phyloP scores from a whole-genome alignment of 1,140 invertebrate genomes.

The Armadillidium nasatum region DNA sequence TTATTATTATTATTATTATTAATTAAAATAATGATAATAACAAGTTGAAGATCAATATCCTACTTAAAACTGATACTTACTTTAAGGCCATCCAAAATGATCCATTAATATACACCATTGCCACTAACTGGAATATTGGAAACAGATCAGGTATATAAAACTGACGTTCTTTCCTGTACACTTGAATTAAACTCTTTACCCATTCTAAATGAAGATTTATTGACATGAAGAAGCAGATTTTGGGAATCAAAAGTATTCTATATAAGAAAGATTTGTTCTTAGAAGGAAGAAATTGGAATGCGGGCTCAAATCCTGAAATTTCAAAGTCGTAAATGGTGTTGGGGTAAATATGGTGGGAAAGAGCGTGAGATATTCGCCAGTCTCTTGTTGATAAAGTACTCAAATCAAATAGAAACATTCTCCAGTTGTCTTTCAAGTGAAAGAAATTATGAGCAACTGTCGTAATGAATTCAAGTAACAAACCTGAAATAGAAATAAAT shows the following conservation, averaged over 20 bases:
- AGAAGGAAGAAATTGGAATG: slow-evolving; percentile 61
- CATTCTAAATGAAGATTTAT: no score
- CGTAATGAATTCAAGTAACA: neutral
- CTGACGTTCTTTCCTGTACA: no score
- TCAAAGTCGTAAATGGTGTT: slow-evolving; percentile 69
- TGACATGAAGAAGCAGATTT: no score
- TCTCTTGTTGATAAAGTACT: slow-evolving; percentile 60
- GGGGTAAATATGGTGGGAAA: slow-evolving; percentile 74
- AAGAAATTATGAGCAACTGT: slow-evolving; percentile 72
- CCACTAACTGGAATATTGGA: no score
- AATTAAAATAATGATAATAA: no score
- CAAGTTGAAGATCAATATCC: no score
- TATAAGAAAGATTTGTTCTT: slow-evolving; percentile 34
- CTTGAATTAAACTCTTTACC: no score
- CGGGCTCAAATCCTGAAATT: slow-evolving; percentile 63
- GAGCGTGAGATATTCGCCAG: slow-evolving; percentile 68
- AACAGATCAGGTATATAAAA: no score
- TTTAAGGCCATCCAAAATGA: no score
- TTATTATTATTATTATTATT: no score
- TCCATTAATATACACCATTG: no score
- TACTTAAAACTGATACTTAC: no score
- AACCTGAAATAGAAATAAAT: neutral
- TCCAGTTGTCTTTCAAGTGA: slow-evolving; percentile 70
- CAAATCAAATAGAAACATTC: slow-evolving; percentile 74
- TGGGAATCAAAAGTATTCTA: neutral